Conservation (phyloP, 1,140 invertebrate species). For the Neuroterus valhalla region DNA sequence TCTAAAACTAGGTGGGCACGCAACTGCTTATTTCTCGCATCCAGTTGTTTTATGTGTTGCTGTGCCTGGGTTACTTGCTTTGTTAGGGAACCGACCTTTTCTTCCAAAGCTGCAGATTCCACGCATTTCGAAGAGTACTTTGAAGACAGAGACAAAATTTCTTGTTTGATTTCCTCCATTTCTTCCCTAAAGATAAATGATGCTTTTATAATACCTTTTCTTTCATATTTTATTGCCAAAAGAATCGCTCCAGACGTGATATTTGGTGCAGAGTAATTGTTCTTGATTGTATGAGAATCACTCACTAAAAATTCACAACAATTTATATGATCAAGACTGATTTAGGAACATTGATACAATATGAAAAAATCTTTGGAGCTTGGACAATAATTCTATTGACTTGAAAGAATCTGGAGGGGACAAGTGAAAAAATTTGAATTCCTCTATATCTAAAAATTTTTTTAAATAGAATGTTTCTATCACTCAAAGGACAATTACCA, state of each 20-base stretch:
- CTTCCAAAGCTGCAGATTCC: conserved; percentile 90
- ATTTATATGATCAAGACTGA: background rate
- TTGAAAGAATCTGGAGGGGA: too few species aligned
- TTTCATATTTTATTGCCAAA: too few species aligned
- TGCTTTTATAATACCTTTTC: background rate
- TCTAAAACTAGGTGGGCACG: conserved; percentile 84
- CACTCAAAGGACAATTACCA: too few species aligned
- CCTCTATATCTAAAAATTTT: too few species aligned
- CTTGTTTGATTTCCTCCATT: conserved; percentile 88
- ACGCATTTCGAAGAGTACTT: conserved; percentile 95
- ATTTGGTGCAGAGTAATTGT: too few species aligned
- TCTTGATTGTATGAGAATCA: too few species aligned
- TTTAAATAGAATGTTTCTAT: too few species aligned
- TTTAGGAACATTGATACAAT: too few species aligned
- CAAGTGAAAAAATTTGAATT: too few species aligned
- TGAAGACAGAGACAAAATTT: conserved; percentile 91
- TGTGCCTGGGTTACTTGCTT: conserved; percentile 87
- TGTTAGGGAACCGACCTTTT: conserved; percentile 85
- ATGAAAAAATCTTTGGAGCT: too few species aligned
- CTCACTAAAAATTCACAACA: background rate
- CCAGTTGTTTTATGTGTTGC: conserved; percentile 86
- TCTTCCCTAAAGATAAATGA: conserved; percentile 79
- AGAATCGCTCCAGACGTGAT: too few species aligned
- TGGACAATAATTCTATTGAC: too few species aligned
- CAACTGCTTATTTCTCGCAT: conserved; percentile 85